These are phyloP conservation scores for Bombycilla garrulus DNA, from an alignment of 2,113 vertebrate species.

Conservation along the genomic window DNA sequence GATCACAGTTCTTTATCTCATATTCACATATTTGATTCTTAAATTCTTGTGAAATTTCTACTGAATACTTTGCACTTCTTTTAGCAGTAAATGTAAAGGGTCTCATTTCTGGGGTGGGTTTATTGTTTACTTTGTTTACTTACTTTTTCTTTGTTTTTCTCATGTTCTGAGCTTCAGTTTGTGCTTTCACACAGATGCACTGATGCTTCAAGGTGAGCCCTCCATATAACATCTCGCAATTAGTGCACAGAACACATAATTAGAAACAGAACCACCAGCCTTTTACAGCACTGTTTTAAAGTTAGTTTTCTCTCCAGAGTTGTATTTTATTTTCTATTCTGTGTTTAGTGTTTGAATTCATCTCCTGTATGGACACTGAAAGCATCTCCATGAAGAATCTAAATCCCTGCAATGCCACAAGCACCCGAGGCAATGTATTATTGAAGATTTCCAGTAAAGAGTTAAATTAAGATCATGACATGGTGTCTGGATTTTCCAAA, in stretches of 20 bases:
- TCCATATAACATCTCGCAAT: background rate
- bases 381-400: background rate
- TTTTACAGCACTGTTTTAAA: background rate
- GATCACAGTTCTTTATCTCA: background rate
- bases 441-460: background rate
- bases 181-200: background rate
- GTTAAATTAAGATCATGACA: background rate
- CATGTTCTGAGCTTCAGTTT: background rate
- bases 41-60: background rate
- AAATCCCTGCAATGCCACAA: background rate
- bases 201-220: background rate
- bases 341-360: background rate
- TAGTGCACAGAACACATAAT: background rate
- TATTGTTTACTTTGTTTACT: background rate
- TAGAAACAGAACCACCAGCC: background rate
- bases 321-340: background rate
- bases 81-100: background rate
- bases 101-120: background rate
- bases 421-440: fast-evolving
- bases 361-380: background rate
- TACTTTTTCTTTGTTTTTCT: background rate
- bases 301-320: background rate
- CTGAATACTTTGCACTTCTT: background rate
- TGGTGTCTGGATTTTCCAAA: background rate
- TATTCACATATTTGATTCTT: background rate